A percentile compares a stretch with the other conserved stretches of the same genome.
Evolutionary conservation across 2,113 vertebrate species (phyloP).

Genomic region (Ascaphus truei): DNA sequence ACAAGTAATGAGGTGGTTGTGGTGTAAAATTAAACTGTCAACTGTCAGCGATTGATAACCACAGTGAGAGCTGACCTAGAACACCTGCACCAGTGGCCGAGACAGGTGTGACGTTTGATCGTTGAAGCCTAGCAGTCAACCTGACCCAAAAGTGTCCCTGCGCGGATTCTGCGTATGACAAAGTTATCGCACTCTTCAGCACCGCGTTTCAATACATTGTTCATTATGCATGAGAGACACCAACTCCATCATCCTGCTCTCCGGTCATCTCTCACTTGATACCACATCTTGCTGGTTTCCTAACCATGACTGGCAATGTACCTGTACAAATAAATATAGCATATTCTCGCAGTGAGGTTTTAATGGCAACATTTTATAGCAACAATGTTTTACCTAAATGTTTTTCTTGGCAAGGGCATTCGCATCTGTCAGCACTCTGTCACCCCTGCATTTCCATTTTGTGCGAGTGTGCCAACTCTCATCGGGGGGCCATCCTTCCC

Average conservation of each 20-base stretch:
- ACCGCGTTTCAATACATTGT: slow-evolving; percentile 26
- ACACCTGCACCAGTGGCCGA: slow-evolving; percentile 84
- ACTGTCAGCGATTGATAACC: slow-evolving; percentile 99
- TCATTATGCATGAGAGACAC: slow-evolving; percentile 21
- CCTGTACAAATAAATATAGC: slow-evolving; percentile 17
- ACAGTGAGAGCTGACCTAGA: slow-evolving; percentile 86
- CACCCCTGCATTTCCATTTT: slow-evolving; percentile 17
- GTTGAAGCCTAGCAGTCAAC: slow-evolving; percentile 73
- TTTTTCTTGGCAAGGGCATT: slow-evolving; percentile 30
- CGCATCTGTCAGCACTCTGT: neutral
- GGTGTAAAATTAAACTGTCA: slow-evolving; percentile 99
- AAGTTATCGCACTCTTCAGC: slow-evolving; percentile 50
- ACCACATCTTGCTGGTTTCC: neutral
- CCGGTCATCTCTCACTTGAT: neutral
- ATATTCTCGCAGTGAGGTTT: slow-evolving; percentile 27
- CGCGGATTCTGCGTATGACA: slow-evolving; percentile 58
- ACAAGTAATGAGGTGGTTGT: slow-evolving; percentile 97
- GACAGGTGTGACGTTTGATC: slow-evolving; percentile 89
- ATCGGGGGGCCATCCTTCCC: slow-evolving; percentile 24
- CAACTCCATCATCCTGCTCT: neutral
- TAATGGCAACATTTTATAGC: slow-evolving; percentile 35
- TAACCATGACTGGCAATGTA: neutral
- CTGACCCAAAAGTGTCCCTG: slow-evolving; percentile 68
- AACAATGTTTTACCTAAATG: neutral
- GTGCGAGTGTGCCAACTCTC: slow-evolving; percentile 21